phyloP scores from a whole-genome alignment of 1,140 invertebrate species.

The Hetaerina americana region DNA sequence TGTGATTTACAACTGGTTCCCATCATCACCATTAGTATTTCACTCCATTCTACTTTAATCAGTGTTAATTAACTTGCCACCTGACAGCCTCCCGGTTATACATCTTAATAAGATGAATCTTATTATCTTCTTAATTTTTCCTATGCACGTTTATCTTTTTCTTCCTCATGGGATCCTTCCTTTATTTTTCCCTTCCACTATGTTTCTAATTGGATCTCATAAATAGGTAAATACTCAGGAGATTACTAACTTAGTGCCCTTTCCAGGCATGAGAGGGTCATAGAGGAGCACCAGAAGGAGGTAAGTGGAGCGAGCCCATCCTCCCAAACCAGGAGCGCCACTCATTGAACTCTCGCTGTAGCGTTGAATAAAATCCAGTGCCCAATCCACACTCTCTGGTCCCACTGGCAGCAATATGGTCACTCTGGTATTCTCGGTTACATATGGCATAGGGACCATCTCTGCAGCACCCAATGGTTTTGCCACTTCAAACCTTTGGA shows the following conservation, averaged over 20 bases:
- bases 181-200: no score
- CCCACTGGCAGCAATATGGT: constrained; percentile 56
- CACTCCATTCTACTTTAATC: no score
- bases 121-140: no score
- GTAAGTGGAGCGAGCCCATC: constrained; percentile 14
- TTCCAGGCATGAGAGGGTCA: constrained; percentile 40
- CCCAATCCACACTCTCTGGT: constrained; percentile 33
- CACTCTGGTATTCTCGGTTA: constrained; percentile 74
- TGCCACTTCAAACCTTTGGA: constrained; percentile 45
- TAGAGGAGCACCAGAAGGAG: constrained; percentile 45
- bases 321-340: constrained; percentile 48
- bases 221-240: no score
- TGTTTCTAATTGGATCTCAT: no score
- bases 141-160: no score
- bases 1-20: no score
- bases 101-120: no score
- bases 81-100: no score
- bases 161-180: no score
- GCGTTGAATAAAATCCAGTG: constrained; percentile 49
- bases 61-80: no score
- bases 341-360: constrained; percentile 54
- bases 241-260: constrained; percentile 36
- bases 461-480: constrained; percentile 73
- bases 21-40: no score
- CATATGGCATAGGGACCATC: constrained; percentile 75